Evolutionary conservation across 2,797 vertebrate genomes (phyloP).

Genomic region (Botia almorhae): DNA sequence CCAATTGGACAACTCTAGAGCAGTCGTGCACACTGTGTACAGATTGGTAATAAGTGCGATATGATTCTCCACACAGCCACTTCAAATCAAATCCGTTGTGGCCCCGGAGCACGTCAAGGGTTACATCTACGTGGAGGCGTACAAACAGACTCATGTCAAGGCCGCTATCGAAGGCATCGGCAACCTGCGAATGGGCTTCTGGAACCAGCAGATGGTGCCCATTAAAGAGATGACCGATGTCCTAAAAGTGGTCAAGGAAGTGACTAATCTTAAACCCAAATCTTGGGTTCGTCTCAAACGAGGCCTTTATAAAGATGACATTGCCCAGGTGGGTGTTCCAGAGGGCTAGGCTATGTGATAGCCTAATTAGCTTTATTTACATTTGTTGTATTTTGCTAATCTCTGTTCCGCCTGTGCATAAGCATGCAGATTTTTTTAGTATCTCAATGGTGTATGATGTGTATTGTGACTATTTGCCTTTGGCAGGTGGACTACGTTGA

Average conservation of each 20-base stretch:
- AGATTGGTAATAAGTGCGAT: not conserved
- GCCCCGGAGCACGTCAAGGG: slow-evolving; percentile 94
- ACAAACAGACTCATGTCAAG: slow-evolving; percentile 97
- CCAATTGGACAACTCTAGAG: no score
- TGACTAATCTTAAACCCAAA: slow-evolving; percentile 97
- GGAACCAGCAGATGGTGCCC: slow-evolving; percentile 99
- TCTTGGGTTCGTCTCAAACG: slow-evolving; percentile 96
- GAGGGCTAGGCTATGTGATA: not conserved
- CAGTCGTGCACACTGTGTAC: not conserved
- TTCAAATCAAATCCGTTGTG: slow-evolving; percentile 96
- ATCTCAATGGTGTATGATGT: not conserved
- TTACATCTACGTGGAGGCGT: slow-evolving; percentile 95
- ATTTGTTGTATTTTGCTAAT: not conserved
- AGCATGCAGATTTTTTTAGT: not conserved
- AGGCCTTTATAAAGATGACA: slow-evolving; percentile 96
- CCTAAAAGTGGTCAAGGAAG: slow-evolving; percentile 96
- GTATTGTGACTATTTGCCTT: not conserved
- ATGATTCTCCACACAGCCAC: slow-evolving; percentile 74
- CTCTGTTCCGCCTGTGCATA: not conserved
- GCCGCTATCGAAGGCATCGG: slow-evolving; percentile 94
- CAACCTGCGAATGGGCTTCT: slow-evolving; percentile 94
- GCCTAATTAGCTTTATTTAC: no score
- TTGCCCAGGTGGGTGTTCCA: slow-evolving; percentile 85
- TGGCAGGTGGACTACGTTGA: slow-evolving; percentile 95
- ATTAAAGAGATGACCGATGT: slow-evolving; percentile 99